Conservation (phyloP, 1,140 invertebrate genomes). For the Andrena cerasifolii region DNA sequence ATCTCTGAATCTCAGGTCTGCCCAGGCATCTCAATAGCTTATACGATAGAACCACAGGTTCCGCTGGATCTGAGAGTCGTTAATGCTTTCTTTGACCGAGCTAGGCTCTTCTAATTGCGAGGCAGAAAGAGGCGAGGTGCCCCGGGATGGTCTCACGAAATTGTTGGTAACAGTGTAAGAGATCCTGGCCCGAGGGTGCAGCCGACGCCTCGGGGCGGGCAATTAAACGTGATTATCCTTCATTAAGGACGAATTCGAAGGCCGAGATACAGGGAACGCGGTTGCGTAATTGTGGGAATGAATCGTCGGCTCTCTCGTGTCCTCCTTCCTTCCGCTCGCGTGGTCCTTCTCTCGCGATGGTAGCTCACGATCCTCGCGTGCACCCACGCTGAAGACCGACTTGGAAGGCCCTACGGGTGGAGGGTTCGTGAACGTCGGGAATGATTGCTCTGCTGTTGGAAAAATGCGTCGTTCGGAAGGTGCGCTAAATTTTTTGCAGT, state of each 20-base stretch:
- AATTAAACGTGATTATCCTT: constrained; percentile 79
- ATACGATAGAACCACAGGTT: constrained; percentile 10
- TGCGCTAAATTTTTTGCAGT: not conserved
- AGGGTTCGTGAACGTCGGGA: constrained; percentile 38
- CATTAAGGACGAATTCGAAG: constrained; percentile 77
- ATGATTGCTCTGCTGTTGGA: constrained; percentile 12
- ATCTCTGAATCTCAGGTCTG: too few species aligned
- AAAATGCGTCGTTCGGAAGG: constrained; percentile 18
- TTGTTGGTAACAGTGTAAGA: constrained; percentile 43
- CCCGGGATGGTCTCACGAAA: constrained; percentile 56
- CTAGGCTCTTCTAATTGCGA: constrained; percentile 40
- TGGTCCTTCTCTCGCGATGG: constrained; percentile 33
- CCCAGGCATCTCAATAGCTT: not conserved
- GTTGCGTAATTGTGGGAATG: constrained; percentile 78
- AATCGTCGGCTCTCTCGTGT: constrained; percentile 68
- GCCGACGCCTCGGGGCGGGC: constrained; percentile 66
- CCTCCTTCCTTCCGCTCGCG: constrained; percentile 29
- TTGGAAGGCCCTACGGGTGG: constrained; percentile 14
- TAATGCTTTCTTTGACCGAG: constrained; percentile 35
- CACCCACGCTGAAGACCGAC: constrained; percentile 73
- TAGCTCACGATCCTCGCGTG: constrained; percentile 71
- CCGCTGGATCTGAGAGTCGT: constrained; percentile 27
- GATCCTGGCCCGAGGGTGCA: constrained; percentile 59
- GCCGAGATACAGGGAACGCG: constrained; percentile 58
- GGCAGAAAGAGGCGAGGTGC: constrained; percentile 22